phyloP scores from a whole-genome alignment of 2,888 invertebrate species.

The Periphyllus acericola region DNA sequence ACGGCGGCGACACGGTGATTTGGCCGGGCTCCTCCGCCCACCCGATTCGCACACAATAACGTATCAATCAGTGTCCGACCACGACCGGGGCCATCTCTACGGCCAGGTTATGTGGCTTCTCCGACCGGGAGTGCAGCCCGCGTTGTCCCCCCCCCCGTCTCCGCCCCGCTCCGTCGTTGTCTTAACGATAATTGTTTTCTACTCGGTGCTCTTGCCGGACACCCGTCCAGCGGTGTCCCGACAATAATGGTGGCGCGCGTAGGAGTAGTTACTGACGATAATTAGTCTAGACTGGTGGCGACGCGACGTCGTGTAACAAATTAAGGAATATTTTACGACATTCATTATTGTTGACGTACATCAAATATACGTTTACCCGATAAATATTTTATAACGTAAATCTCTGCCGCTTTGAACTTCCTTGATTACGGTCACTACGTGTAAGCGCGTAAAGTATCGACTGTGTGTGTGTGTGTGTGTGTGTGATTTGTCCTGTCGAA shows the following conservation, averaged over 20 bases:
- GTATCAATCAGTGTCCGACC: background rate
- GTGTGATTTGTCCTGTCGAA: background rate
- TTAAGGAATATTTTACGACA: conserved; percentile 14
- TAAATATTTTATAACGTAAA: background rate
- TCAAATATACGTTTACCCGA: background rate
- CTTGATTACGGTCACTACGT: background rate
- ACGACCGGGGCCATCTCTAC: background rate
- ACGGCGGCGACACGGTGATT: background rate
- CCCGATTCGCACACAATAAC: background rate
- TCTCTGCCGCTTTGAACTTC: background rate
- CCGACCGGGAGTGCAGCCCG: background rate
- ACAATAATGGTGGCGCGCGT: background rate
- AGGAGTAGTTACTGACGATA: conserved; percentile 11
- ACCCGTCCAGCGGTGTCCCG: too few species aligned
- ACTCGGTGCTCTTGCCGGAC: background rate
- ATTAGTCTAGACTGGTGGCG: conserved; percentile 44
- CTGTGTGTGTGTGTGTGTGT: background rate
- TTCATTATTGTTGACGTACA: background rate
- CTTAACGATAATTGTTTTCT: background rate
- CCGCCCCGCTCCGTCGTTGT: too few species aligned
- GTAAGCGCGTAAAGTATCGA: background rate
- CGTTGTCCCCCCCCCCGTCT: too few species aligned
- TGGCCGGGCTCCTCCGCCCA: background rate
- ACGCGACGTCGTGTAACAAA: background rate
- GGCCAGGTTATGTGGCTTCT: background rate